Conservation (phyloP, 2,113 vertebrate genomes). For the Mustela nigripes region DNA sequence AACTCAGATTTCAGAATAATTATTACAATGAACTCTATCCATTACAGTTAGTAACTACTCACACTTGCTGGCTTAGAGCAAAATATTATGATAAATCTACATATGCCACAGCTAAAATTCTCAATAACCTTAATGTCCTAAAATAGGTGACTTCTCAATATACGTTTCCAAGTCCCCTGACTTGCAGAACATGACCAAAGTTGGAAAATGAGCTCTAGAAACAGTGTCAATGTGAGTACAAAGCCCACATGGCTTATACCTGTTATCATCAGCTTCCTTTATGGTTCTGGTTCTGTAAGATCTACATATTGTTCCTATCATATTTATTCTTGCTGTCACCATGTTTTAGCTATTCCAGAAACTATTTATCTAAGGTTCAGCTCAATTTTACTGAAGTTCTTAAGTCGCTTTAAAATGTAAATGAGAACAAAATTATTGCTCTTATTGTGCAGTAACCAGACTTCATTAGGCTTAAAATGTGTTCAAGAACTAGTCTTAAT, state of each 20-base stretch:
- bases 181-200: background rate
- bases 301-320: background rate
- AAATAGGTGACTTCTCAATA: slow-evolving; percentile 25
- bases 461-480: slow-evolving; percentile 36
- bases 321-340: background rate
- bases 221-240: background rate
- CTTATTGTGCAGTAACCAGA: background rate
- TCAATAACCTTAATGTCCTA: background rate
- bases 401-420: slow-evolving; percentile 36
- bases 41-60: background rate
- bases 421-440: background rate
- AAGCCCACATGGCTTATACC: background rate
- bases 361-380: background rate
- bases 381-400: background rate
- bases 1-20: background rate
- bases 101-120: background rate
- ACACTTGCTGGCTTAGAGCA: background rate
- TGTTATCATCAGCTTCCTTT: background rate
- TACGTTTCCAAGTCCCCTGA: background rate
- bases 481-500: background rate
- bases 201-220: background rate
- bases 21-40: slow-evolving; percentile 25
- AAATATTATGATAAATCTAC: background rate
- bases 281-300: background rate
- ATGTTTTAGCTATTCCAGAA: slow-evolving; percentile 26